phyloP scores from a whole-genome alignment of 2,888 invertebrate species.

The Sinopyrophorus schimmeli region DNA sequence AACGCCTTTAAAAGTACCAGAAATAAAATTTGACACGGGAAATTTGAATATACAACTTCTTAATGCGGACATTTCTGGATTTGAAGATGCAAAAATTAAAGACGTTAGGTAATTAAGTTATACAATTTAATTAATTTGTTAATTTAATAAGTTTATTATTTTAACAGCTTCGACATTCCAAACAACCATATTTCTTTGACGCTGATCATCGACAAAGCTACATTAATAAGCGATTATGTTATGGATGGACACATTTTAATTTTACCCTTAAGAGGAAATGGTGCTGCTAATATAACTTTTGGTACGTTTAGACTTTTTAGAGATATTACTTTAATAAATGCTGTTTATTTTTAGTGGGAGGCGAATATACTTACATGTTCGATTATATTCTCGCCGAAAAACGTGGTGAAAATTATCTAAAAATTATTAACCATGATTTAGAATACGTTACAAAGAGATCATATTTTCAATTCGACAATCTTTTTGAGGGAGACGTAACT shows the following conservation, averaged over 20 bases:
- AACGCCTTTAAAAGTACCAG: constrained; percentile 40
- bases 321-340: neutral
- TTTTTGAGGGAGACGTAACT: constrained; percentile 36
- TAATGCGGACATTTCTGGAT: constrained; percentile 39
- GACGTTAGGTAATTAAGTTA: constrained; percentile 34
- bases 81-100: constrained; percentile 37
- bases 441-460: constrained; percentile 34
- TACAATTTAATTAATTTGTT: too few relatives aligned
- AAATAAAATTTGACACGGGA: constrained; percentile 39
- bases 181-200: constrained; percentile 32
- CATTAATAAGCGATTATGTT: constrained; percentile 42
- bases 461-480: constrained; percentile 39
- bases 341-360: constrained; percentile 32
- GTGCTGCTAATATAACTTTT: constrained; percentile 44
- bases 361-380: constrained; percentile 38
- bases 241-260: constrained; percentile 46
- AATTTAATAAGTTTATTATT: too few relatives aligned
- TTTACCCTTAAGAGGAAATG: constrained; percentile 45
- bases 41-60: constrained; percentile 38
- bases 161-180: constrained; percentile 35
- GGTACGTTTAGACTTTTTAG: constrained; percentile 36
- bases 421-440: constrained; percentile 31
- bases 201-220: constrained; percentile 31
- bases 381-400: constrained; percentile 40
- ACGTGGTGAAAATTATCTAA: constrained; percentile 39